Percentiles rank a stretch among this genome's conserved stretches.
Conservation (phyloP, 2,113 vertebrate species). For the Natator depressus region DNA sequence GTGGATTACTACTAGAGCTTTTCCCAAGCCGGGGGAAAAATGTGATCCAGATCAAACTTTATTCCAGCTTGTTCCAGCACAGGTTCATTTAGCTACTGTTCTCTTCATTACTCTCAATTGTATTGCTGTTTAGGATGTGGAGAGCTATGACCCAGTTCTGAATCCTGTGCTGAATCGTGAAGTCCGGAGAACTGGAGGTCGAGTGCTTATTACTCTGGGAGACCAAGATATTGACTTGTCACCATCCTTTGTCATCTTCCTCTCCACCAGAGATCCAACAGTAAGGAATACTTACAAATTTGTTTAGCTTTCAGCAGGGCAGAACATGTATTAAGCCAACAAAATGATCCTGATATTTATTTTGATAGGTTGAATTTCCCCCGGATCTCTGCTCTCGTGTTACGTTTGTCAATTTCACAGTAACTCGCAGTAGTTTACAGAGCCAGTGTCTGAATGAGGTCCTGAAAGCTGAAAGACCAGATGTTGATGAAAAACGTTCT, state of each 20-base stretch:
- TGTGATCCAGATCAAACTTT: background rate
- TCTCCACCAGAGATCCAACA: constrained; percentile 96
- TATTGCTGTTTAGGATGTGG: constrained; percentile 86
- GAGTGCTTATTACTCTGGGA: constrained; percentile 97
- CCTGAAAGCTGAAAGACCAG: constrained; percentile 96
- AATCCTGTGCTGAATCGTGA: constrained; percentile 98
- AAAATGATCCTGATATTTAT: background rate
- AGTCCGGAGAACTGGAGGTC: constrained; percentile 94
- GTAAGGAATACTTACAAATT: constrained; percentile 72
- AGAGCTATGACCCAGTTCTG: constrained; percentile 97
- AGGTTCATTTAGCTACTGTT: background rate
- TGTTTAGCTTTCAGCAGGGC: accelerated
- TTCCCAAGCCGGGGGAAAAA: background rate
- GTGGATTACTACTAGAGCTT: background rate
- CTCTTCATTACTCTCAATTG: accelerated
- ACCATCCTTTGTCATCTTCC: constrained; percentile 97
- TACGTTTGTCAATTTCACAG: constrained; percentile 99
- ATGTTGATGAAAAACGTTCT: constrained; percentile 97
- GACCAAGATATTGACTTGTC: constrained; percentile 99
- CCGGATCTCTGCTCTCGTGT: constrained; percentile 98
- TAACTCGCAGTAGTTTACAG: constrained; percentile 97
- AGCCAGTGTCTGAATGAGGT: constrained; percentile 99
- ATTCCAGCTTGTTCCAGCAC: background rate
- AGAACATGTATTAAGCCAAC: accelerated
- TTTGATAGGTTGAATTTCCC: constrained; percentile 94